Evolutionary conservation across 2,888 invertebrate genomes (phyloP).

Genomic region (Andrena camellia): DNA sequence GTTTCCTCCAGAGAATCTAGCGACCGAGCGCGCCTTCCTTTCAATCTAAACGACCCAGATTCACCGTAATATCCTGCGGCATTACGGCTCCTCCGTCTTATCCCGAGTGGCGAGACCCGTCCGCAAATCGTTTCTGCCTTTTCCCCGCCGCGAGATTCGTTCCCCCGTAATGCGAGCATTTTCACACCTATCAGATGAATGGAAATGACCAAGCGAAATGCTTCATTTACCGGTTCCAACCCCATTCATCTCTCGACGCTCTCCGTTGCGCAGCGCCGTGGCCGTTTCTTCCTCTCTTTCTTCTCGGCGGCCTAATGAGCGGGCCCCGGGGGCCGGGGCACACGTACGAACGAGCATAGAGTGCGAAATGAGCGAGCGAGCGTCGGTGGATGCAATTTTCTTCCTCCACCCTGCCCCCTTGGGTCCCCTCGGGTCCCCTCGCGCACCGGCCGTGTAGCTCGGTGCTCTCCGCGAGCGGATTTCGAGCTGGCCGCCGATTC

Average conservation of each 20-base stretch:
- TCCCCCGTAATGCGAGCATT: conserved; percentile 29
- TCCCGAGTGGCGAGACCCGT: not conserved
- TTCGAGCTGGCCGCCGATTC: conserved; percentile 53
- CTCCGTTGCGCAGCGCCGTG: not conserved
- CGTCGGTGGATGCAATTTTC: conserved; percentile 77
- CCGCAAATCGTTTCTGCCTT: conserved; percentile 6
- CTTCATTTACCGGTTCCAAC: conserved; percentile 44
- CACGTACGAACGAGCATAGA: conserved; percentile 66
- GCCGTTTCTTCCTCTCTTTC: conserved; percentile 38
- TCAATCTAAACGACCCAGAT: conserved; percentile 32
- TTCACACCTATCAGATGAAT: conserved; percentile 57
- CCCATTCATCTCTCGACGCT: conserved; percentile 47
- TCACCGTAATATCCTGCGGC: not conserved
- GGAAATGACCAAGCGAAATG: conserved; percentile 49
- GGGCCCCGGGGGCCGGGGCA: conserved; percentile 45
- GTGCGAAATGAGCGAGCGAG: conserved; percentile 75
- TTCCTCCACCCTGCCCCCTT: conserved; percentile 58
- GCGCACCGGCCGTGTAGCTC: conserved; percentile 12
- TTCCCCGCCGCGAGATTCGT: conserved; percentile 12
- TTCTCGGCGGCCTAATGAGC: conserved; percentile 63
- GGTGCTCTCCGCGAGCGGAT: conserved; percentile 20
- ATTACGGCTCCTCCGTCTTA: not conserved
- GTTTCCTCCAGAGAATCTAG: not conserved
- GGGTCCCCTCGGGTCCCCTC: conserved; percentile 23
- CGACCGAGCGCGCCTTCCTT: not conserved